A percentile compares a stretch with the other conserved stretches of the same genome.
These are phyloP conservation scores for Semnornis frantzii DNA, from an alignment of 2,113 vertebrate species.

Conservation along the genomic window DNA sequence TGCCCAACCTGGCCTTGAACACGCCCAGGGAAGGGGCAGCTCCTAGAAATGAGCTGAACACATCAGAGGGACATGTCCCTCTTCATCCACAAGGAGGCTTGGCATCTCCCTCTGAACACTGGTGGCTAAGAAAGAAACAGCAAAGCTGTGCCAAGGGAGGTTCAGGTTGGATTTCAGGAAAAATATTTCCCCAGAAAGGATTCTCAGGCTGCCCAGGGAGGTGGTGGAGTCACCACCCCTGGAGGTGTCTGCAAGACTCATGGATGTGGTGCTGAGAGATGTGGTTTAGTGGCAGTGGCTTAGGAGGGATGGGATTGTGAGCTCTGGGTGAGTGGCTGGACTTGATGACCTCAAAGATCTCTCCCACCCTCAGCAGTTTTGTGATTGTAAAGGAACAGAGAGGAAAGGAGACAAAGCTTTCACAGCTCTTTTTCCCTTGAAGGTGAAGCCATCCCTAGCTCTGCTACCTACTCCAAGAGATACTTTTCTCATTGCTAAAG, in stretches of 20 bases:
- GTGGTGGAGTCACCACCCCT: too few relatives aligned
- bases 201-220: too few relatives aligned
- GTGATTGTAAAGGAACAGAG: not conserved
- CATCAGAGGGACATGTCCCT: not conserved
- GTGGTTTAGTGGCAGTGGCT: too few relatives aligned
- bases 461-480: not conserved
- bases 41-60: not conserved
- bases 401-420: not conserved
- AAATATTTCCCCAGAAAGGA: too few relatives aligned
- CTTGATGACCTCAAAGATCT: too few relatives aligned
- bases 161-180: too few relatives aligned
- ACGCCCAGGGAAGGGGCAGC: not conserved
- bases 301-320: too few relatives aligned
- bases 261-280: too few relatives aligned
- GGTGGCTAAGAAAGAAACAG: not conserved
- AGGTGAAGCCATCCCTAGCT: not conserved
- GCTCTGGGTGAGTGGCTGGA: too few relatives aligned
- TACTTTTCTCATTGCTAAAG: not conserved
- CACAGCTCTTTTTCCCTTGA: slow-evolving; percentile 28
- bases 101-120: accelerated
- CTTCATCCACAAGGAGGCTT: not conserved
- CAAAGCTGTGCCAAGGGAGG: not conserved
- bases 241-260: too few relatives aligned
- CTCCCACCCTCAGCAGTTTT: too few relatives aligned
- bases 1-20: too few relatives aligned